Conservation (phyloP, 1,140 invertebrate genomes). For the Berghia stephanieae region DNA sequence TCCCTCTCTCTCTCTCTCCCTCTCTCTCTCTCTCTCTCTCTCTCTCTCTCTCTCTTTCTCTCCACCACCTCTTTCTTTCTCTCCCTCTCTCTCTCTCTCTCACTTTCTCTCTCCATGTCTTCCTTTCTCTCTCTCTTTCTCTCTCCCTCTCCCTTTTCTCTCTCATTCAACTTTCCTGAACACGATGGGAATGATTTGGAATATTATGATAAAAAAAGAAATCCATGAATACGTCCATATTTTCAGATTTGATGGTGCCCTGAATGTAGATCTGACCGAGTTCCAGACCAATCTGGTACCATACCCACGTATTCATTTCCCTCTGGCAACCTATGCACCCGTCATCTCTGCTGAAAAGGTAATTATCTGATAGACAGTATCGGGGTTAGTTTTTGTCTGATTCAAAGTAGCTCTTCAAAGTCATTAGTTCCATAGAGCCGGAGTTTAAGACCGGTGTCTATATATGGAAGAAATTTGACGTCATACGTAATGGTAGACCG, state of each 20-base stretch:
- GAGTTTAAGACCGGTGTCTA: no score
- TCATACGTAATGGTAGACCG: no score
- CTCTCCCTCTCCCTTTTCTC: background rate
- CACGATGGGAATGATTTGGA: background rate
- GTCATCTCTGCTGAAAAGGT: background rate
- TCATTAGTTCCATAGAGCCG: no score
- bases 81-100: background rate
- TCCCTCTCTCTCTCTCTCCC: background rate
- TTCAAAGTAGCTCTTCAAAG: no score
- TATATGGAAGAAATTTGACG: no score
- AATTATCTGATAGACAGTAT: no score
- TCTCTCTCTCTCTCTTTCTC: conserved; percentile 16
- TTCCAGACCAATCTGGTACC: conserved; percentile 27
- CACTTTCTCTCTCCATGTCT: no score
- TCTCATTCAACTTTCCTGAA: background rate
- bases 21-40: conserved; percentile 11
- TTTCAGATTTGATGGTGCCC: conserved; percentile 23
- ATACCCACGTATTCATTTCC: conserved; percentile 17
- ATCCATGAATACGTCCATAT: background rate
- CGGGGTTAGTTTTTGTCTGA: no score
- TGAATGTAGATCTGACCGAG: conserved; percentile 27
- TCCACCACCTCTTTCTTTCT: background rate
- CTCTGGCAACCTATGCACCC: background rate
- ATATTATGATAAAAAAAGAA: background rate
- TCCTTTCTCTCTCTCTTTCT: background rate